Conservation (phyloP, 2,888 invertebrate genomes). For the Troides oblongomaculatus region DNA sequence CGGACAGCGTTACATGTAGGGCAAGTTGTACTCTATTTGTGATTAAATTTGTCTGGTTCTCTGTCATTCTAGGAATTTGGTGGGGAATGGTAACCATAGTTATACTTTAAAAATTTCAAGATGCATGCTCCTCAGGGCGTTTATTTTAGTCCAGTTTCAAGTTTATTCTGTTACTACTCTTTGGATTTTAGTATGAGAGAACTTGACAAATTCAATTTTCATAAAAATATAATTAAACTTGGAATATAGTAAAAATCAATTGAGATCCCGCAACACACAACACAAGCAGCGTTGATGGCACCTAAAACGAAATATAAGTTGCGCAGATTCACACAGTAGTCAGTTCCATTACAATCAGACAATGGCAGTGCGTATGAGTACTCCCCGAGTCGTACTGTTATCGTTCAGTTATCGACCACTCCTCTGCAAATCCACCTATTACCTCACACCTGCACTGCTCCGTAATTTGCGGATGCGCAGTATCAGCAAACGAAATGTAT, state of each 20-base stretch:
- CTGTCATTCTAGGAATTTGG: conserved; percentile 10
- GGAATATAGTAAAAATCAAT: conserved; percentile 32
- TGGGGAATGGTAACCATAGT: conserved; percentile 25
- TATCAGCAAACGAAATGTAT: no score
- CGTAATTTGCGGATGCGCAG: no score
- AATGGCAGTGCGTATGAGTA: conserved; percentile 54
- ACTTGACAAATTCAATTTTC: conserved; percentile 14
- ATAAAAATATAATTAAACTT: not conserved
- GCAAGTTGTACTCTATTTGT: not conserved
- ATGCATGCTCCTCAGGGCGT: not conserved
- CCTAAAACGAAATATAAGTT: not conserved
- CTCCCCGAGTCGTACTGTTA: conserved; percentile 23
- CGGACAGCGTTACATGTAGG: no score
- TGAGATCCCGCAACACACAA: conserved; percentile 24
- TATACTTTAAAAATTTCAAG: conserved; percentile 2
- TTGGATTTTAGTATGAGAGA: conserved; percentile 3
- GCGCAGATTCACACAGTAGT: conserved; percentile 31
- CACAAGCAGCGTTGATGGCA: conserved; percentile 8
- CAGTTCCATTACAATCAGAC: conserved; percentile 34
- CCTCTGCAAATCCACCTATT: no score
- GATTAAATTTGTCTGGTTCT: conserved; percentile 15
- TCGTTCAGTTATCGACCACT: conserved; percentile 2
- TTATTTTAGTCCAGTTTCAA: not conserved
- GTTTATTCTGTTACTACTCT: conserved; percentile 4
- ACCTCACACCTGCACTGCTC: no score